phyloP scores from a whole-genome alignment of 2,797 vertebrate species.

The Prionace glauca region DNA sequence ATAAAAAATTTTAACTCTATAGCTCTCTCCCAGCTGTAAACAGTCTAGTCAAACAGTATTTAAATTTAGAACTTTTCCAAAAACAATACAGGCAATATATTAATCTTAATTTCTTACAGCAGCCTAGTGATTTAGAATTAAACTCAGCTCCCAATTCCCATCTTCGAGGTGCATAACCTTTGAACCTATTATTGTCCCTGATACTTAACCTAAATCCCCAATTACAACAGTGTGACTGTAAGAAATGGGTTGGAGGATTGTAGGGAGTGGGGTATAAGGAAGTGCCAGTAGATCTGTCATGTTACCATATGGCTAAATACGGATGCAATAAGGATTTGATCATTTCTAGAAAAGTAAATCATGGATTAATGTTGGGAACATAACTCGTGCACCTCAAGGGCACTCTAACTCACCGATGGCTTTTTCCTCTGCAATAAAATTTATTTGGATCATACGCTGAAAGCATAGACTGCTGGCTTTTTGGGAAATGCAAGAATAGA shows the following conservation, averaged over 20 bases:
- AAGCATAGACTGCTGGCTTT: background rate
- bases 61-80: too few relatives aligned
- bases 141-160: too few relatives aligned
- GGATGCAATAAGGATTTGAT: conserved; percentile 14
- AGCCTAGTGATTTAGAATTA: too few relatives aligned
- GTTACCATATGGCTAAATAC: background rate
- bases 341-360: conserved; percentile 5
- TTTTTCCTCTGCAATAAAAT: background rate
- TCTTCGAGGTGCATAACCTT: background rate
- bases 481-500: background rate
- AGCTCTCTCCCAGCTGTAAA: too few relatives aligned
- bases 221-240: background rate
- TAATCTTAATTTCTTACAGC: too few relatives aligned
- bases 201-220: background rate
- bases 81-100: too few relatives aligned
- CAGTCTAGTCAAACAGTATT: too few relatives aligned
- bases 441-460: background rate
- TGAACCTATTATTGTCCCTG: background rate
- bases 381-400: background rate
- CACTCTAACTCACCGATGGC: background rate
- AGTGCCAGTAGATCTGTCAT: background rate
- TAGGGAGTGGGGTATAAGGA: background rate
- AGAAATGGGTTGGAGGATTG: background rate
- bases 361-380: background rate
- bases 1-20: too few relatives aligned